Evolutionary conservation across 2,888 invertebrate species (phyloP).

Genomic region (Mythimna ferrago): DNA sequence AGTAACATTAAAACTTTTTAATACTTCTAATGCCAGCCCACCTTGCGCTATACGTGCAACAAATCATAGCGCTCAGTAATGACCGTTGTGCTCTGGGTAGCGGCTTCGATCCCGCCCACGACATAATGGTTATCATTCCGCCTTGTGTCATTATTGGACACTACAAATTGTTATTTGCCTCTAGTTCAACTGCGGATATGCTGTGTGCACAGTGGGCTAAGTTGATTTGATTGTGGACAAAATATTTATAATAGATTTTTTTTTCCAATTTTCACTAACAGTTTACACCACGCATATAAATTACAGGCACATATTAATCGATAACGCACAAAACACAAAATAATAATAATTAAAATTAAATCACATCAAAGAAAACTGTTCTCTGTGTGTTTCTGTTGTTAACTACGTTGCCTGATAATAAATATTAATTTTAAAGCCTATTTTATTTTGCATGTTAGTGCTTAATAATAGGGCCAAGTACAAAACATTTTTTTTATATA

Average conservation of each 20-base stretch:
- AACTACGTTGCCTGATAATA: no score
- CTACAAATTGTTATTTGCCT: constrained; percentile 67
- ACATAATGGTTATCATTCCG: constrained; percentile 72
- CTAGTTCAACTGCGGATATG: constrained; percentile 51
- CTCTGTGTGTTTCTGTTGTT: no score
- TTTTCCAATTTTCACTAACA: no score
- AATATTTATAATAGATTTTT: background rate
- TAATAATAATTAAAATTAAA: no score
- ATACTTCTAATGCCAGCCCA: constrained; percentile 59
- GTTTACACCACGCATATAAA: no score
- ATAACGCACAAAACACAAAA: no score
- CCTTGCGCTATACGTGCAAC: constrained; percentile 56
- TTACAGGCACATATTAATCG: no score
- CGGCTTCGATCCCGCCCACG: constrained; percentile 73
- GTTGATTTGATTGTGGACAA: constrained; percentile 9
- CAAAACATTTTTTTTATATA: background rate
- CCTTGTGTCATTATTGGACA: constrained; percentile 67
- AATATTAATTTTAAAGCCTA: no score
- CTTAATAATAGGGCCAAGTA: no score
- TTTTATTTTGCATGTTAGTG: no score
- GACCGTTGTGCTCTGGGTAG: constrained; percentile 66
- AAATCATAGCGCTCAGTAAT: constrained; percentile 66
- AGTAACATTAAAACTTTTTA: constrained; percentile 36
- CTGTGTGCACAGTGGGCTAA: constrained; percentile 45
- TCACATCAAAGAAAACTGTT: no score